Base-by-base conservation (phyloP, 2,797 vertebrate species). In the Manis crassicaudata region DNA sequence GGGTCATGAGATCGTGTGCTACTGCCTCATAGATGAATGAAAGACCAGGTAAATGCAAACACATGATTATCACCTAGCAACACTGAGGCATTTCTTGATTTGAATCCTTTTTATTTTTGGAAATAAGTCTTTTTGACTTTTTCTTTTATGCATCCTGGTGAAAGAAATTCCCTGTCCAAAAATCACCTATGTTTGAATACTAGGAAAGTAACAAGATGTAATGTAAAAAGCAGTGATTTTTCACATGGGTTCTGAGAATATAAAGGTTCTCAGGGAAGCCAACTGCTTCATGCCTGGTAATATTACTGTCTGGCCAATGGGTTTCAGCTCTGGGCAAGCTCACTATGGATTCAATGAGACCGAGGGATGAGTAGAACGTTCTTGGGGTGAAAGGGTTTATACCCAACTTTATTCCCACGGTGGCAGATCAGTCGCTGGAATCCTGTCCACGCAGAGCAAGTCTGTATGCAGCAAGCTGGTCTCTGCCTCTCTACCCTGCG, bases 211-310 rank as follows among this genome's bases (percentile, higher is more conserved):
- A 6, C 72, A 77, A 76, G 12, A 43, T 52, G 10, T 25, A 54
- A 76, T 87, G 67, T n/a, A 87, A 50, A 96, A 81, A 94, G 29
- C 60, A 86, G 60, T 54, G 2, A 68, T 62, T 80, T 72, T 96
- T 77, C 50, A 76, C 72, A 46, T 52, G 43, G 16, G 11, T 68
- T 79, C 43, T 35, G 68, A 77, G 52, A 85, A 12, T 52, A 7
- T 14, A n/a, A 85, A 58, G 14, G 13, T 27, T 87, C 40, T 76
- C 18, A 40, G 35, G 43, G 90, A 67, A 95, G 46, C 11, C 54
- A 23, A 60, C 5, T 6, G 12, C 11, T 17, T 37, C 0, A 0
- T 73, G 32, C 13, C 12, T 79, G 29, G 27, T 23, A 62, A 27
- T 35, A 35, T 46, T 43, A 20, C 32, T 13, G 29, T 11, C 46